Percentiles rank a stretch among this genome's conserved stretches.
phyloP scores from a whole-genome alignment of 2,113 vertebrate genomes.

The Anseranas semipalmata region DNA sequence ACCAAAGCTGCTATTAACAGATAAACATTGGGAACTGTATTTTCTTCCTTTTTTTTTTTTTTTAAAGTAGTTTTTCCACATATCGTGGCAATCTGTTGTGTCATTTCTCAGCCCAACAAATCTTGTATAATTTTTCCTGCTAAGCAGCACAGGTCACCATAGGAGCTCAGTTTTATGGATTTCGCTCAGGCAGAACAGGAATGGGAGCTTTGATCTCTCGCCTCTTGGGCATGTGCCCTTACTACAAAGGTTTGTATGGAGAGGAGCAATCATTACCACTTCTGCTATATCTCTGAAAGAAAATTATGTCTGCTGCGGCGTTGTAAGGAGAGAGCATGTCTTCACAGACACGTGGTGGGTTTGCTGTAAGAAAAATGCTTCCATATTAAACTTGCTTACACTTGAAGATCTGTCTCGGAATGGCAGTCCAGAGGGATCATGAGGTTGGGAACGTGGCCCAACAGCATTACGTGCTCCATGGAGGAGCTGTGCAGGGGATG shows the following conservation, averaged over 20 bases:
- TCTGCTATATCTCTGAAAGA: background rate
- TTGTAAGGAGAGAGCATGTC: background rate
- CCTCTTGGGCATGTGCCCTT: background rate
- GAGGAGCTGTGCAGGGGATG: background rate
- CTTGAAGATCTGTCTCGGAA: fast-evolving
- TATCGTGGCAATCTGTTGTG: background rate
- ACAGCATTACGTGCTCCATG: fast-evolving
- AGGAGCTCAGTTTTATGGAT: background rate
- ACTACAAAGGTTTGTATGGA: background rate
- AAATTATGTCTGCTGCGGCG: fast-evolving
- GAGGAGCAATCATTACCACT: background rate
- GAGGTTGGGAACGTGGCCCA: fast-evolving
- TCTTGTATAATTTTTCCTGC: background rate
- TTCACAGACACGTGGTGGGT: fast-evolving
- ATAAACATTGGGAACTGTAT: background rate
- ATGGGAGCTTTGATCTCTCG: background rate
- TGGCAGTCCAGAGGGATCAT: too few species aligned
- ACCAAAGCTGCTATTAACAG: background rate
- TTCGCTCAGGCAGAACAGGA: background rate
- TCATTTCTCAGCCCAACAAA: background rate
- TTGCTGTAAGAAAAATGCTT: background rate
- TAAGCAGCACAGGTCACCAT: fast-evolving
- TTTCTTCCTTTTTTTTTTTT: background rate
- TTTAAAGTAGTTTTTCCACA: background rate
- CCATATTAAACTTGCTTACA: background rate